Base-by-base conservation (phyloP, 2,888 invertebrate species). In the Catocala nupta region DNA sequence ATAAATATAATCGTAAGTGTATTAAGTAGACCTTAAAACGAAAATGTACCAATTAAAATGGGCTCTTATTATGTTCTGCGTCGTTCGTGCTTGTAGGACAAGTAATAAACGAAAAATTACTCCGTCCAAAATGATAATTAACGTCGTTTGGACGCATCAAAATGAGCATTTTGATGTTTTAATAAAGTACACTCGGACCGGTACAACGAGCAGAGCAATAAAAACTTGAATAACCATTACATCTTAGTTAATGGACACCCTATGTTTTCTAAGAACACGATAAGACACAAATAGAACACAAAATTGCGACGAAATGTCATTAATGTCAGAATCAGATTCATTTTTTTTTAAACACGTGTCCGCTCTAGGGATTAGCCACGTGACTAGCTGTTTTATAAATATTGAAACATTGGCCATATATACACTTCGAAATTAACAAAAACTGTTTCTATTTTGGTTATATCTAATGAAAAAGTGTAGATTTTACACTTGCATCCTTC, bases 291-390 rank as follows among this genome's bases (percentile, higher is more conserved):
- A 87, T 83, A 54, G 44, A 82, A 81, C 33, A 82, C 71, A 82
- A 87, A 89, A 91, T 86, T 85, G 90, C 90, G 84, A 86, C 65
- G 75, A 85, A 87, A 88, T 85, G 89, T 87, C 90, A 87, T 39
- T 39, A 39, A 39, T 39, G 36, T 39, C 36, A 39, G 36, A 5
- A 7, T 39, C 8, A 39, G 1, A 39, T 39, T 39, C 36, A n/a
- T n/a, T n/a, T 39, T 39, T 39, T 36, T 39, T 39, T 39, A 39
- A 39, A 39, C 0, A 39, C 36, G 36, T 39, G 6, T 3, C 2
- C 9, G 36, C 9, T 7, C 6, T 39, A 8, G 1, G 9, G 5
- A 39, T 39, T 7, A 1, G 0, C 6, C 36, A 9, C 36, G 36
- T 7, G 6, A 8, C 36, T 39, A 39, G 36, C 8, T 2, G 36